A percentile compares a stretch with the other conserved stretches of the same genome.
phyloP scores from a whole-genome alignment of 2,888 invertebrate species.

The Cyaniris semiargus region DNA sequence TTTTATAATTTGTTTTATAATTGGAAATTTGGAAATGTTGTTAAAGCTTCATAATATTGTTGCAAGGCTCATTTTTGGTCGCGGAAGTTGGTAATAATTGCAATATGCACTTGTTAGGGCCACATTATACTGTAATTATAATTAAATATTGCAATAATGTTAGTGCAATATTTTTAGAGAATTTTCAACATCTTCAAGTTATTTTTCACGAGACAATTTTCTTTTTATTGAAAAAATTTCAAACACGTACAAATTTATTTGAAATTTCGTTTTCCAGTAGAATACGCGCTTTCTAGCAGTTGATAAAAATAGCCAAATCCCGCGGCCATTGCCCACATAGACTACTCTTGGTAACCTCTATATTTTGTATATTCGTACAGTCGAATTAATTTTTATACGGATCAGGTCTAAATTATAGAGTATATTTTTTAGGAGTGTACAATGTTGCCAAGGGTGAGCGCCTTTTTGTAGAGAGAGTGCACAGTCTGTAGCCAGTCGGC shows the following conservation, averaged over 20 bases:
- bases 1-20: neutral
- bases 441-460: conserved; percentile 13
- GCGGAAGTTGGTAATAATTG: neutral
- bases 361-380: conserved; percentile 3
- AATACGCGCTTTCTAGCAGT: neutral
- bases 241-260: neutral
- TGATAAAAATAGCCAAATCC: neutral
- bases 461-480: conserved; percentile 41
- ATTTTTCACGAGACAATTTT: neutral
- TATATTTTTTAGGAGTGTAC: conserved; percentile 27
- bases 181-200: neutral
- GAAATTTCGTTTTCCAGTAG: neutral
- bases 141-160: neutral
- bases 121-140: neutral
- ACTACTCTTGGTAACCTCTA: neutral
- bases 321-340: neutral
- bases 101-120: neutral
- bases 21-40: neutral
- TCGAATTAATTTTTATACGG: conserved; percentile 5
- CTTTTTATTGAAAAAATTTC: neutral
- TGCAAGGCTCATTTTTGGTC: neutral
- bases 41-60: neutral
- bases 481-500: conserved; percentile 60
- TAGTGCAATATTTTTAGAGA: neutral
- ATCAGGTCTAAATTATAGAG: conserved; percentile 7